Evolutionary conservation across 2,113 vertebrate species (phyloP).

Genomic region (Pitta sordida): DNA sequence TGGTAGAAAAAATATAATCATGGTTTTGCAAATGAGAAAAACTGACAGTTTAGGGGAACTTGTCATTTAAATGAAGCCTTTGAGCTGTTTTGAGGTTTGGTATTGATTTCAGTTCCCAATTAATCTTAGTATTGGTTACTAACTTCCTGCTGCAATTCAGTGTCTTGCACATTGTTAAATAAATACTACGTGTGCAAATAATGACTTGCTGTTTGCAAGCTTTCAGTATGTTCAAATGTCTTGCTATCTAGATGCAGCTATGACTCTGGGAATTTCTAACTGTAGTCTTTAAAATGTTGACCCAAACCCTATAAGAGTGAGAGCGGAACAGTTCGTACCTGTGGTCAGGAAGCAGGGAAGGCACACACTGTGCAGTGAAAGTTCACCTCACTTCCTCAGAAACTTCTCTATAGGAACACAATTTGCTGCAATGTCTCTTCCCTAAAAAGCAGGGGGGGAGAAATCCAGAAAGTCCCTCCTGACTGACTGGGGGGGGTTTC

Average conservation of each 20-base stretch:
- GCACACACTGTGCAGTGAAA: neutral
- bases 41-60: neutral
- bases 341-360: neutral
- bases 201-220: neutral
- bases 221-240: neutral
- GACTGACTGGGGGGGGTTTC: neutral
- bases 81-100: neutral
- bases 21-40: neutral
- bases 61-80: neutral
- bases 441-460: neutral
- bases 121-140: neutral
- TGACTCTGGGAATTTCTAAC: neutral
- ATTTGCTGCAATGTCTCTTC: neutral
- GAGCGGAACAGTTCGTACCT: neutral
- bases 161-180: neutral
- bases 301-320: neutral
- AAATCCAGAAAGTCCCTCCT: neutral
- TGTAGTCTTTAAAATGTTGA: neutral
- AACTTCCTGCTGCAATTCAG: neutral
- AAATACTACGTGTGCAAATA: neutral
- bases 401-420: neutral
- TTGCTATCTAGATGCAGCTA: neutral
- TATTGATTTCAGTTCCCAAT: neutral
- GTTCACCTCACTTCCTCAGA: neutral
- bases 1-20: neutral